Base-by-base conservation (phyloP, 2,888 invertebrate genomes). In the Synergus umbraculus region DNA sequence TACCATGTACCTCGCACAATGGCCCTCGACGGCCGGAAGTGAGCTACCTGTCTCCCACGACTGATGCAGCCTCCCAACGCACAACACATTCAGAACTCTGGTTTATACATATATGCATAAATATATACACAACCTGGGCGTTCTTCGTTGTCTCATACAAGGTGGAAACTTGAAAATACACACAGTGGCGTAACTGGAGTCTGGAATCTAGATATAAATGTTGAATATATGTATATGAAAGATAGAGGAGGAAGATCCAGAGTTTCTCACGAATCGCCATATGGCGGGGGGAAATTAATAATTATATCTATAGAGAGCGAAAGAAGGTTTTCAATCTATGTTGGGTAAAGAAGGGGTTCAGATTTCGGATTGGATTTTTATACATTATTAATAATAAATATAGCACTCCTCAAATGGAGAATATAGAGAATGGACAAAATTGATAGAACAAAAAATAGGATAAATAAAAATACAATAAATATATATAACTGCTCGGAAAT, bases 1-100 rank as follows among this genome's bases (percentile, higher is more conserved):
- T 63, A n/a, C 78, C 81, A 79, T 79, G 49, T 76, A 82, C 81
- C 67, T 78, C 81, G 76, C 85, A 89, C 88, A 89, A 88, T 87
- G 84, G 87, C 84, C 81, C 84, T 82, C 79, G 82, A 79, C 88
- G 89, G 83, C 89, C 90, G 91, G 91, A 91, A 91, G 89, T 85
- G 87, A 87, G 88, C 90, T 90, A 90, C 90, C 90, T 91, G 90
- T 91, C 91, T 91, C 91, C 90, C 91, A 91, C 91, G 91, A 91
- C 87, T 86, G 88, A 87, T 87, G 88, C 90, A 90, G 90, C 90
- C 88, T 90, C 91, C 87, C 80, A 82, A 82, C 84, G 80, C 83
- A 80, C 82, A 81, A 76, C 69, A 81, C 66, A 78, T 58, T 46
- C 80, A 67, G 66, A 78, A 76, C 22, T 12, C 60, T 60, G 82